A percentile compares a stretch with the other conserved stretches of the same genome.
These are phyloP conservation scores for Heteromormyrus szaboi DNA, from an alignment of 2,797 vertebrate species.

Conservation along the genomic window DNA sequence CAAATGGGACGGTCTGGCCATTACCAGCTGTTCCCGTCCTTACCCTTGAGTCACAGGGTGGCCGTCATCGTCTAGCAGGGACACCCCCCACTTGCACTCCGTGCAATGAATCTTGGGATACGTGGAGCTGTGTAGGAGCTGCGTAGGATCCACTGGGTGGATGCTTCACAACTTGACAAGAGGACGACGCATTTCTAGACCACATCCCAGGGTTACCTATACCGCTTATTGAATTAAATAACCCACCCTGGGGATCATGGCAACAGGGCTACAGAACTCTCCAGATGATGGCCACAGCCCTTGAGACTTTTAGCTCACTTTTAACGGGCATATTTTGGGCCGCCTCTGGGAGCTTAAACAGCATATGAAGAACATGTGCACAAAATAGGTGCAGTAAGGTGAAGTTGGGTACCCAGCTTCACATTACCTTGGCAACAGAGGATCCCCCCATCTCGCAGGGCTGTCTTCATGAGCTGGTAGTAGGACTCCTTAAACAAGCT, in stretches of 20 bases:
- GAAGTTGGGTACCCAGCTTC: not conserved
- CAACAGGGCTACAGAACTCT: not conserved
- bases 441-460: conserved; percentile 80
- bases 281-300: not conserved
- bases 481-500: conserved; percentile 96
- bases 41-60: not conserved
- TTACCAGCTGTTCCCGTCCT: not conserved
- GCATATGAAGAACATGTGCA: not conserved
- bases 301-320: not conserved
- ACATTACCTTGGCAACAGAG: conserved; percentile 88
- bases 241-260: not conserved
- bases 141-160: not conserved
- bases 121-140: not conserved
- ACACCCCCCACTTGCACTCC: not conserved
- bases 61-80: not conserved
- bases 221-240: not conserved
- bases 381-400: not conserved
- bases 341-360: not conserved
- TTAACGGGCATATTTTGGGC: not conserved
- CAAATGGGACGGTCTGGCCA: not conserved
- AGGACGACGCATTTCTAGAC: not conserved
- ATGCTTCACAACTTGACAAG: not conserved
- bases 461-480: conserved; percentile 93
- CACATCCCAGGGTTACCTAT: not conserved
- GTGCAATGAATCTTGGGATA: not conserved